Evolutionary conservation across 2,888 invertebrate genomes (phyloP).

Genomic region (Cryptocephalus primarius): DNA sequence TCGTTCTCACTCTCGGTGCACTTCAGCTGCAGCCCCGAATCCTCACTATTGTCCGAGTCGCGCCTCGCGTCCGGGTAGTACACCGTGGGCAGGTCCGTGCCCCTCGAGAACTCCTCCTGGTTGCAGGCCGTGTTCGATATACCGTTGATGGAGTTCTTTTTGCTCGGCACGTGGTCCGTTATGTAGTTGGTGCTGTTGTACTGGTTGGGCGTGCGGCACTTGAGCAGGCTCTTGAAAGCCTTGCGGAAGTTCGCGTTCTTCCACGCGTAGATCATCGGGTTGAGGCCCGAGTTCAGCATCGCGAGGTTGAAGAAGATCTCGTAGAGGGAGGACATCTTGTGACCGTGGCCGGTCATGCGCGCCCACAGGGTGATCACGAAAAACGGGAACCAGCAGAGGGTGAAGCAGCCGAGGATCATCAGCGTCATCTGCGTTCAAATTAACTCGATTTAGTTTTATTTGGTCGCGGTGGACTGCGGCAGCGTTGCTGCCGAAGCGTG

Average conservation of each 20-base stretch:
- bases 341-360: constrained; percentile 17
- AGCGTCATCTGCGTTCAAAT: constrained; percentile 55
- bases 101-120: background rate
- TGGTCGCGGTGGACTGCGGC: no score
- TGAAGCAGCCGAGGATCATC: constrained; percentile 67
- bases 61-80: no score
- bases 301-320: constrained; percentile 47
- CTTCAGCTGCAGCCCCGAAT: no score
- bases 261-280: constrained; percentile 78
- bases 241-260: constrained; percentile 68
- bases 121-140: constrained; percentile 30
- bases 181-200: constrained; percentile 28
- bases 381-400: constrained; percentile 73
- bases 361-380: constrained; percentile 45
- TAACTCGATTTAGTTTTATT: background rate
- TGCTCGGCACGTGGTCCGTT: constrained; percentile 43
- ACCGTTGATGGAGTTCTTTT: constrained; percentile 42
- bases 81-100: no score
- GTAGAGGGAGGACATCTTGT: constrained; percentile 22
- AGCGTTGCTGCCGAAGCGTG: no score
- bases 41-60: no score
- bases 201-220: constrained; percentile 52
- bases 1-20: no score
- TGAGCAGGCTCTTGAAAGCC: constrained; percentile 57
- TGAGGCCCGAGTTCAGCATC: constrained; percentile 69